These are phyloP conservation scores for Trichoplusia ni DNA, from an alignment of 1,140 invertebrate species.

Conservation along the genomic window DNA sequence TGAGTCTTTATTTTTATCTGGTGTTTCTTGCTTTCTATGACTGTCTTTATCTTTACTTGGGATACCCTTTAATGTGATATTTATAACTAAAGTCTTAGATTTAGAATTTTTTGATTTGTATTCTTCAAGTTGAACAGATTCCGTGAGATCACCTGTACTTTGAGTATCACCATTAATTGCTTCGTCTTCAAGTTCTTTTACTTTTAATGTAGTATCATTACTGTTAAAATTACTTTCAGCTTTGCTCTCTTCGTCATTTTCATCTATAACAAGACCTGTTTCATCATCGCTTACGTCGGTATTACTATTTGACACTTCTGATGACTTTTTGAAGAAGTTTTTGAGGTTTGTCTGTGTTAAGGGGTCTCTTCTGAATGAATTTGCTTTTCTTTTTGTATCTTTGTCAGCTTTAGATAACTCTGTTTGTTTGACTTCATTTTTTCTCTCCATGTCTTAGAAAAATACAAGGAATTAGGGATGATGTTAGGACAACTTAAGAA, in stretches of 20 bases:
- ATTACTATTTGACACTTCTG: slow-evolving; percentile 39
- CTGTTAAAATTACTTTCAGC: slow-evolving; percentile 34
- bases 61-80: slow-evolving; percentile 72
- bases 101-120: slow-evolving; percentile 15
- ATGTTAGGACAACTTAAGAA: neutral
- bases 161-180: slow-evolving; percentile 25
- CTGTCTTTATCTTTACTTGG: slow-evolving; percentile 47
- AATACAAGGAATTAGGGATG: slow-evolving; percentile 8
- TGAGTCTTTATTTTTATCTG: slow-evolving; percentile 31
- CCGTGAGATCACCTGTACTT: neutral
- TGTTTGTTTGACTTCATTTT: slow-evolving; percentile 49
- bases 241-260: slow-evolving; percentile 39
- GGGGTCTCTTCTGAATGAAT: slow-evolving; percentile 70
- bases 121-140: neutral
- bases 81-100: slow-evolving; percentile 67
- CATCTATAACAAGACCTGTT: slow-evolving; percentile 57
- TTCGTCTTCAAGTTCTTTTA: slow-evolving; percentile 38
- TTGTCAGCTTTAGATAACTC: slow-evolving; percentile 67
- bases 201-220: slow-evolving; percentile 61
- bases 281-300: slow-evolving; percentile 60
- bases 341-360: slow-evolving; percentile 70
- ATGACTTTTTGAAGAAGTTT: slow-evolving; percentile 61
- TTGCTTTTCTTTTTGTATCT: slow-evolving; percentile 69
- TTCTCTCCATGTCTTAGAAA: slow-evolving; percentile 46
- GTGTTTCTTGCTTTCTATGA: slow-evolving; percentile 31